Conservation (phyloP, 2,113 vertebrate genomes). For the Plotosus lineatus region DNA sequence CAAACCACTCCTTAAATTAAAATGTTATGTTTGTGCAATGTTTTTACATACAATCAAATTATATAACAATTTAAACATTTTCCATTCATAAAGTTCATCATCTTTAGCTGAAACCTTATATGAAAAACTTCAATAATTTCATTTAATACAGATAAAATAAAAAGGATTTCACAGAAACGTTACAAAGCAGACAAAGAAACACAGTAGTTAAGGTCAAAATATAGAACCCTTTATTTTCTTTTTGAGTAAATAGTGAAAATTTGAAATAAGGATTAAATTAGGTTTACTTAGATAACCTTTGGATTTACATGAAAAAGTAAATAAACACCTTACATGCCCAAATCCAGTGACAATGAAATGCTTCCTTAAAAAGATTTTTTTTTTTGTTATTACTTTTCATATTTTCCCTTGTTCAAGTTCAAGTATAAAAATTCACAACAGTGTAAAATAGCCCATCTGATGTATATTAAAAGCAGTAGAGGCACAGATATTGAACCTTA, state of each 20-base stretch:
- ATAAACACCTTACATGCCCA: slow-evolving; percentile 88
- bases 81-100: not conserved
- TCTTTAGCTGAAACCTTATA: not conserved
- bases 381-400: slow-evolving; percentile 62
- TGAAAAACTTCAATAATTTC: not conserved
- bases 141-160: not conserved
- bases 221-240: slow-evolving; percentile 85
- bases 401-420: slow-evolving; percentile 99
- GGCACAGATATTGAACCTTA: slow-evolving; percentile 91
- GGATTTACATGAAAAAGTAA: slow-evolving; percentile 78
- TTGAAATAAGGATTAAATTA: slow-evolving; percentile 87
- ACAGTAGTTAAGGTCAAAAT: slow-evolving; percentile 61
- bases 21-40: not conserved
- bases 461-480: slow-evolving; percentile 90
- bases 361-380: slow-evolving; percentile 84
- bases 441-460: slow-evolving; percentile 96
- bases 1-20: not conserved
- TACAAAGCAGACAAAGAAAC: slow-evolving; percentile 23
- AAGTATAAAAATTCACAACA: slow-evolving; percentile 99
- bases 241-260: slow-evolving; percentile 92
- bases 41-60: not conserved
- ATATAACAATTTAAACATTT: not conserved
- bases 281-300: slow-evolving; percentile 82
- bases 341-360: slow-evolving; percentile 95
- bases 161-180: not conserved